Evolutionary conservation across 2,888 invertebrate genomes (phyloP).

Genomic region (Phortica magna): DNA sequence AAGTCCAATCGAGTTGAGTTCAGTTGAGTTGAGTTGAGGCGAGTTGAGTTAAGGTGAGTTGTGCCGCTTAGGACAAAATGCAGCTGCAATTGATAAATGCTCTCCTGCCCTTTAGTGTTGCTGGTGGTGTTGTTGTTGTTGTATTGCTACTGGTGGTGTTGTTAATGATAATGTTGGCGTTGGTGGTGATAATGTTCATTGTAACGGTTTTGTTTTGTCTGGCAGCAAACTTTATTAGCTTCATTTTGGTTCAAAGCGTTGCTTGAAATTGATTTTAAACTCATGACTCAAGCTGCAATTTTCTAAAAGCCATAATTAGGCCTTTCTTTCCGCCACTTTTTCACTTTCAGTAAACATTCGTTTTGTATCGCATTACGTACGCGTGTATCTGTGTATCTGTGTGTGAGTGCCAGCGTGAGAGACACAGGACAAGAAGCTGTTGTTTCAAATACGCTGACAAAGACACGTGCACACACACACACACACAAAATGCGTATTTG

Average conservation of each 20-base stretch:
- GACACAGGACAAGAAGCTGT: too few species aligned
- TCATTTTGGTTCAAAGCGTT: too few species aligned
- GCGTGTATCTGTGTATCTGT: background rate
- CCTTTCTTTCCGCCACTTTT: too few species aligned
- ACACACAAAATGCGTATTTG: background rate
- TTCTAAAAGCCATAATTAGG: too few species aligned
- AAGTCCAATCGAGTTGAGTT: background rate
- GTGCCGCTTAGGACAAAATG: background rate
- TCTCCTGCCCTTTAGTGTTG: background rate
- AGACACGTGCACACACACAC: too few species aligned
- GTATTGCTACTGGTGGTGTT: background rate
- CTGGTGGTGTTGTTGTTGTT: background rate
- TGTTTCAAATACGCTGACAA: background rate
- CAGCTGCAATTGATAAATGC: constrained; percentile 7
- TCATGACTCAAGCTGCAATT: too few species aligned
- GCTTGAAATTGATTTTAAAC: too few species aligned
- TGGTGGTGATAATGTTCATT: background rate
- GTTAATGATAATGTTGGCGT: background rate
- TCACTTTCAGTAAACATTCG: too few species aligned
- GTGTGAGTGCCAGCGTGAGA: too few species aligned
- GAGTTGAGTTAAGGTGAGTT: background rate
- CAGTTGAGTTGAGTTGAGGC: background rate
- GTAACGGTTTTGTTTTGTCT: constrained; percentile 5
- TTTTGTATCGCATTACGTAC: too few species aligned
- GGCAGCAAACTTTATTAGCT: too few species aligned